These are phyloP conservation scores for Parnassius orleans DNA, from an alignment of 2,888 invertebrate genomes.

Conservation along the genomic window DNA sequence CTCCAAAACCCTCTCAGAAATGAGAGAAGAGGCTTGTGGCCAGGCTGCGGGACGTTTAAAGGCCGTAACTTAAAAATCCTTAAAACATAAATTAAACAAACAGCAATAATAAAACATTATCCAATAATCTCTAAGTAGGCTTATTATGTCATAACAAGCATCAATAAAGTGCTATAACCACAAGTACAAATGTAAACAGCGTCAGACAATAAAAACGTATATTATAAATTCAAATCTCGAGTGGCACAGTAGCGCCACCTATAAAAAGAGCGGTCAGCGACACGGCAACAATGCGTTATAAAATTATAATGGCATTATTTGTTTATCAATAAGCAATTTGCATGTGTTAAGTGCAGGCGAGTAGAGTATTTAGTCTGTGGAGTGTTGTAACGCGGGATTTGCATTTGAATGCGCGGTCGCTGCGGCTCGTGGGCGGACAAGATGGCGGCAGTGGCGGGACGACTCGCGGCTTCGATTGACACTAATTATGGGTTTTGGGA, in stretches of 20 bases:
- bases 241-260: constrained; percentile 50
- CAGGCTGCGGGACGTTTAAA: too few species aligned
- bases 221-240: constrained; percentile 64
- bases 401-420: constrained; percentile 62
- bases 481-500: constrained; percentile 27
- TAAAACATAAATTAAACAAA: background rate
- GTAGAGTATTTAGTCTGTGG: constrained; percentile 45
- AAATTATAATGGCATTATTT: constrained; percentile 74
- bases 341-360: constrained; percentile 68
- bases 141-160: constrained; percentile 20
- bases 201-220: constrained; percentile 52
- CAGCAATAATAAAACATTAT: background rate
- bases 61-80: background rate
- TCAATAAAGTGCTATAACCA: constrained; percentile 25
- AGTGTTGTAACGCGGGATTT: constrained; percentile 53
- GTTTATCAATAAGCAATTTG: constrained; percentile 75
- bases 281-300: constrained; percentile 66
- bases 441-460: constrained; percentile 23
- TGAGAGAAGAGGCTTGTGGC: too few species aligned
- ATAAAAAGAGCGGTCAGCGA: constrained; percentile 56
- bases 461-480: constrained; percentile 26
- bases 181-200: constrained; percentile 32
- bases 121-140: constrained; percentile 14
- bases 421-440: constrained; percentile 27
- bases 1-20: too few species aligned